Evolutionary conservation across 2,888 invertebrate species (phyloP), one percentile per base, ranked within the genome.

Genomic region (Pteria penguin): DNA sequence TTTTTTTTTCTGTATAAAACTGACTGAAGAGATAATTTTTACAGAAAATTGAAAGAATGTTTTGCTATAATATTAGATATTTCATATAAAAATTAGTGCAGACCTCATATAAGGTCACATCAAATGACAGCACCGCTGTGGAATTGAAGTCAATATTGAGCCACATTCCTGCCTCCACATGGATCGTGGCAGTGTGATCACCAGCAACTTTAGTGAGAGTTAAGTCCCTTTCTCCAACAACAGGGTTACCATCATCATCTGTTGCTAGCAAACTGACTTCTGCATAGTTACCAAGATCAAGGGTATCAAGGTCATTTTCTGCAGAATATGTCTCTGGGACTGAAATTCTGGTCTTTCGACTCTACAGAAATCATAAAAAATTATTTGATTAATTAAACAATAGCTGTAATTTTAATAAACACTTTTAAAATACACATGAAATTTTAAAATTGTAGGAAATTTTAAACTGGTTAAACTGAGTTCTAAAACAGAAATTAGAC

Each of bases 271-370:
- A 72, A 66, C 85, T 86, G 36, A 88, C 86, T 31, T 84, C 76
- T n/a, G 87, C 87, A 81, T 86, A 80, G 55, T 75, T 67, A 29
- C 87, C 87, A 36, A 87, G 79, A 75, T 88, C 87, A 58, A 88
- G 76, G 2, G 77, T 69, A 62, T 84, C 82, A 27, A 87, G 75
- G 68, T 82, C 74, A 77, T 84, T 81, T 73, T 86, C 86, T 18
- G 60, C 57, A 0, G 78, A 77, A 26, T 81, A 74, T 62, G 66
- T 70, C 32, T 79, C 80, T 11, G 87, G 84, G 31, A 88, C 79
- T 8, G 86, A 76, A 26, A 88, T 85, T 36, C 81, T 79, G 18
- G 87, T 83, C 58, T 79, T 81, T 11, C 84, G 81, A 5, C 68
- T 78, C 87, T 86, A 58, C 1, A 75, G 58, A 54, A 5, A 54